A percentile compares a stretch with the other conserved stretches of the same genome.
These are phyloP conservation scores for Heteromyza rotundicornis DNA, from an alignment of 2,888 invertebrate species.

Conservation along the genomic window DNA sequence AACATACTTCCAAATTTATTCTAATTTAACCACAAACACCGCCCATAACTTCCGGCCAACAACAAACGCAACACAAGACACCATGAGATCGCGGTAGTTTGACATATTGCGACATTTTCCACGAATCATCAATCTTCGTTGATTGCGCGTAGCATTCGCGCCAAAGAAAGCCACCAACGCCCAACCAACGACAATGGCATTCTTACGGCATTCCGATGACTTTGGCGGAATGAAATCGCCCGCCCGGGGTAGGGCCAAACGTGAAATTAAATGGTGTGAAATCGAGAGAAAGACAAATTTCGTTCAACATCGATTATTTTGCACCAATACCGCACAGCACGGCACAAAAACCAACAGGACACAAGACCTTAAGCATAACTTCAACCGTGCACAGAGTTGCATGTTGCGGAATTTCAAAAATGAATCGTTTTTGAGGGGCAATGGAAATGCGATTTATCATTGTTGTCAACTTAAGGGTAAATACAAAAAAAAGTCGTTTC, in stretches of 20 bases:
- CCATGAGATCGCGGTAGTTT: constrained; percentile 11
- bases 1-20: too few relatives aligned
- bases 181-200: too few relatives aligned
- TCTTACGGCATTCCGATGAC: not conserved
- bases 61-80: not conserved
- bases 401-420: not conserved
- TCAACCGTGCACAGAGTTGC: not conserved
- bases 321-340: not conserved
- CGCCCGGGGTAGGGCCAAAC: not conserved
- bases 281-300: constrained; percentile 4
- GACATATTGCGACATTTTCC: constrained; percentile 28
- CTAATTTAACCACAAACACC: too few relatives aligned
- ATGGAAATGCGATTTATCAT: constrained; percentile 7
- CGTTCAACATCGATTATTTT: not conserved
- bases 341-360: not conserved
- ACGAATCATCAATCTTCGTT: constrained; percentile 43
- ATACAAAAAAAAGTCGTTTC: too few relatives aligned
- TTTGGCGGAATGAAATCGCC: not conserved
- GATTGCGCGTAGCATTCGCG: too few relatives aligned
- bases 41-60: not conserved
- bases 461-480: not conserved
- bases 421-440: not conserved
- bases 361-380: not conserved
- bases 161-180: not conserved
- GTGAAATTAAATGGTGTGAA: constrained; percentile 4